Evolutionary conservation across 2,797 vertebrate genomes (phyloP).

Genomic region (Thripadectes ignobilis): DNA sequence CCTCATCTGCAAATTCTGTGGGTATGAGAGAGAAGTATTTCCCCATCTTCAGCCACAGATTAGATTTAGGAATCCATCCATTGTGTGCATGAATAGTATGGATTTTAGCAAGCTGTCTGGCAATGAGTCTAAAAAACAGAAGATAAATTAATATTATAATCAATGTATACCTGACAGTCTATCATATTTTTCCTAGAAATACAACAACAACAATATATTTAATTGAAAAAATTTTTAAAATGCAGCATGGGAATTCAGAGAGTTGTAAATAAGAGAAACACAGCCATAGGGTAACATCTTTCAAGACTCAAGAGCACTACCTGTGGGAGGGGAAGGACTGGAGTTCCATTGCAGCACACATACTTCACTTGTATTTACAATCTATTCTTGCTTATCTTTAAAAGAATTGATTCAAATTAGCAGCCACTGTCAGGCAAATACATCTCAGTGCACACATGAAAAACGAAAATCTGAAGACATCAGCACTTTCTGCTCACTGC

Average conservation of each 20-base stretch:
- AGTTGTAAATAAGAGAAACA: background rate
- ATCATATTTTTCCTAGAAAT: background rate
- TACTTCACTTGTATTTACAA: background rate
- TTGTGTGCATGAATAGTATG: conserved; percentile 98
- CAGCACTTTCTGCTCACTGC: background rate
- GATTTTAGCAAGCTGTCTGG: conserved; percentile 94
- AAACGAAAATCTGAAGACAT: background rate
- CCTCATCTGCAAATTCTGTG: conserved; percentile 86
- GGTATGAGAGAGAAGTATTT: conserved; percentile 95
- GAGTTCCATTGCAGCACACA: background rate
- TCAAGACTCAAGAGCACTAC: background rate
- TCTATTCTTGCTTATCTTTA: background rate
- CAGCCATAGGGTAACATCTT: background rate
- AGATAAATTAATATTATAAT: background rate
- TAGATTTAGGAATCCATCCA: conserved; percentile 96
- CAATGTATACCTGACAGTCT: background rate
- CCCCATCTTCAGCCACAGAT: conserved; percentile 95
- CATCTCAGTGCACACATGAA: background rate
- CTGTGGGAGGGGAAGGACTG: accelerated
- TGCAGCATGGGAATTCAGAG: background rate
- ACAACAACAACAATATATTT: background rate
- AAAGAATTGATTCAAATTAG: background rate
- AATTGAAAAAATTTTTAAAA: background rate
- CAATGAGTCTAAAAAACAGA: conserved; percentile 84
- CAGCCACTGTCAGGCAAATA: background rate